These are phyloP conservation scores for Oryzias celebensis DNA, from an alignment of 2,113 vertebrate genomes.

Conservation along the genomic window DNA sequence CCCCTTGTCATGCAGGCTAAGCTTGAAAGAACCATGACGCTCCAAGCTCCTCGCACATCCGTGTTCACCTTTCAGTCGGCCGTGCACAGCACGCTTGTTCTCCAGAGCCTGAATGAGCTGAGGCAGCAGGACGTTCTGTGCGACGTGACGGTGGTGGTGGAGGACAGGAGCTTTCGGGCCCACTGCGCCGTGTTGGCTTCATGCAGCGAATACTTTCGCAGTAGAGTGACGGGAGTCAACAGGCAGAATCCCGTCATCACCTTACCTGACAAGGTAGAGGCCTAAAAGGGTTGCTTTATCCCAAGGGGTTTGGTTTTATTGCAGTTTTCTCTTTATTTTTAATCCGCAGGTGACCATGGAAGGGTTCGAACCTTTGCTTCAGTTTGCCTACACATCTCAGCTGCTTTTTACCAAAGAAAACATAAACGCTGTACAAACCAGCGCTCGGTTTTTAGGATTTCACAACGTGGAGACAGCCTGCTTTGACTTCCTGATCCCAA, in stretches of 20 bases:
- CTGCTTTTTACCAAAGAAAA: slow-evolving; percentile 93
- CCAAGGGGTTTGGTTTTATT: not conserved
- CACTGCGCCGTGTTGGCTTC: slow-evolving; percentile 90
- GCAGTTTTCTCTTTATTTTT: not conserved
- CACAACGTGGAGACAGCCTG: slow-evolving; percentile 90
- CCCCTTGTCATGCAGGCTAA: slow-evolving; percentile 46
- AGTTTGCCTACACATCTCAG: slow-evolving; percentile 95
- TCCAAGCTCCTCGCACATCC: slow-evolving; percentile 66
- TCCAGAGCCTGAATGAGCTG: slow-evolving; percentile 77
- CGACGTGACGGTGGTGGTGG: slow-evolving; percentile 86
- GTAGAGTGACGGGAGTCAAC: slow-evolving; percentile 74
- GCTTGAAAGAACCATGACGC: slow-evolving; percentile 63
- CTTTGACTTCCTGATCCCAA: slow-evolving; percentile 93
- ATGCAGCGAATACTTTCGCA: slow-evolving; percentile 89
- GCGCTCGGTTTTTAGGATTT: slow-evolving; percentile 86
- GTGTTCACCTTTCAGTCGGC: slow-evolving; percentile 81
- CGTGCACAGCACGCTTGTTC: slow-evolving; percentile 75
- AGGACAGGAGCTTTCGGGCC: slow-evolving; percentile 84
- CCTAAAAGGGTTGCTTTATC: not conserved
- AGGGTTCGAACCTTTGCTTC: slow-evolving; percentile 92
- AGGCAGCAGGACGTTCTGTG: slow-evolving; percentile 76
- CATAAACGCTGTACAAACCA: slow-evolving; percentile 87
- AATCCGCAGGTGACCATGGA: slow-evolving; percentile 86
- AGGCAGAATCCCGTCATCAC: slow-evolving; percentile 80
- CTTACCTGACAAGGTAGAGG: slow-evolving; percentile 87